Conservation (phyloP, 2,113 vertebrate genomes). For the Grammomys dolichurus region DNA sequence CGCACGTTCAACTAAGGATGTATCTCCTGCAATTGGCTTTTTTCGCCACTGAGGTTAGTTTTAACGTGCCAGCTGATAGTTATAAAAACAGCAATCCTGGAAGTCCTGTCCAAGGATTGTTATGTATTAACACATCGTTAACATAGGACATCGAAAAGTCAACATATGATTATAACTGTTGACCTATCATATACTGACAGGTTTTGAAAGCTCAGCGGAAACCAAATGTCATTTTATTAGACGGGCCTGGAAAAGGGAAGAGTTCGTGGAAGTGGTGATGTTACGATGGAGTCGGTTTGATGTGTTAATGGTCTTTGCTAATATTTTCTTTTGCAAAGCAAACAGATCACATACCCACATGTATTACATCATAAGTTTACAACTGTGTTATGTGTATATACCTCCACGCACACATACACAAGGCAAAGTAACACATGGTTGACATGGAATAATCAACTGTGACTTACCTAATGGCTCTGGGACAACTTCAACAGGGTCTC, state of each 20-base stretch:
- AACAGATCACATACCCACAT: not conserved
- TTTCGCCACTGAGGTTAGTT: conserved; percentile 8
- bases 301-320: conserved; percentile 72
- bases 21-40: conserved; percentile 15
- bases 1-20: not conserved
- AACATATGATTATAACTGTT: conserved; percentile 80
- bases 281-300: conserved; percentile 74
- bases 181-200: conserved; percentile 79
- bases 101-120: conserved; percentile 64
- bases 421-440: not conserved
- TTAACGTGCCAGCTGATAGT: not conserved
- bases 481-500: not conserved
- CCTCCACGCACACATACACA: not conserved
- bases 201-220: conserved; percentile 74
- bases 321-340: conserved; percentile 66
- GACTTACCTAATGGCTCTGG: not conserved
- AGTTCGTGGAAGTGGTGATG: conserved; percentile 53
- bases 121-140: conserved; percentile 78
- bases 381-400: conserved; percentile 30
- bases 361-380: not conserved
- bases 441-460: not conserved
- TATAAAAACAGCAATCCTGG: conserved; percentile 68
- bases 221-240: conserved; percentile 79
- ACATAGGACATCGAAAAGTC: conserved; percentile 74
- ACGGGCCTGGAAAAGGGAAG: conserved; percentile 66